Evolutionary conservation across 2,113 vertebrate genomes (phyloP), one percentile per base, ranked within the genome.

Genomic region (Eolophus roseicapilla): DNA sequence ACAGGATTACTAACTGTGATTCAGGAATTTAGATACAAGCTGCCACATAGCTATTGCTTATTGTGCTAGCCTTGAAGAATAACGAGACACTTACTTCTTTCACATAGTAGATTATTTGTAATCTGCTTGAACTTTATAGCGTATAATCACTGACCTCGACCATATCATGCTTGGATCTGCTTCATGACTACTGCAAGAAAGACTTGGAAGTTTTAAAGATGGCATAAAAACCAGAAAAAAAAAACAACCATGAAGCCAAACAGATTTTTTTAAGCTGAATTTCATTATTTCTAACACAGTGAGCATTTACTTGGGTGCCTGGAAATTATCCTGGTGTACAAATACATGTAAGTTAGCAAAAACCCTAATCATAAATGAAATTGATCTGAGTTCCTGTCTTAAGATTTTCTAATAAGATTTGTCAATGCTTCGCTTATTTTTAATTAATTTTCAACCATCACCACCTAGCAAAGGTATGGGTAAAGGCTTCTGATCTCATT

Each of bases 1-100:
- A 83, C 47, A 91, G 92, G 88, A 93, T 96, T 96, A 93, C 53
- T 84, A 70, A 84, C 79, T 43, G 29, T 81, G 92, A 75, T 93
- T 71, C 86, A 88, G 80, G 63, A 92, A 84, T 94, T 93, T 59
- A 92, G 60, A 59, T 77, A 94, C 81, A 91, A 86, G 91, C 59
- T 88, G 60, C 47, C 46, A 65, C n/a, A 59, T 39, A 81, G 8
- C 6, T 82, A 75, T 78, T 73, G n/a, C 37, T 92, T 46, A 67
- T 86, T 93, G 12, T 25, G 57, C 41, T 69, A 23, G 43, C 68
- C 89, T 84, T 95, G 90, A 91, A 94, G 73, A 94, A 86, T 83
- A 90, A 90, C 88, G 76, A 96, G 68, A 94, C 88, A 88, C 67
- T 87, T 82, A 59, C 33, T 92, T 92, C 73, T 79, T 88, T 83